These are phyloP conservation scores for Ceuthmochares aereus DNA, from an alignment of 2,113 vertebrate genomes.

Conservation along the genomic window DNA sequence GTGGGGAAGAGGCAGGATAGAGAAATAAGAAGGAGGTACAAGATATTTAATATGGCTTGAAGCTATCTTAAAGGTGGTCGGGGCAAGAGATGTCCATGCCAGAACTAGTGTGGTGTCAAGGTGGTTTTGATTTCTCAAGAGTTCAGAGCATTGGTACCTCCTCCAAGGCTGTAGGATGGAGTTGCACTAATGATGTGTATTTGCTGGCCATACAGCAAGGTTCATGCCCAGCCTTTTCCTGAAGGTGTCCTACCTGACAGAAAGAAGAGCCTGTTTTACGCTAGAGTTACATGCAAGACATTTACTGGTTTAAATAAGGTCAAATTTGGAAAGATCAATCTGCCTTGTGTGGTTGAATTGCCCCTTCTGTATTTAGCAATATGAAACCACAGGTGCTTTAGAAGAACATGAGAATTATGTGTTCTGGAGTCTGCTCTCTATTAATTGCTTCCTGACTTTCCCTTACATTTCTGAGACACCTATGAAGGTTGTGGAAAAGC, in stretches of 20 bases:
- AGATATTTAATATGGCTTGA: neutral
- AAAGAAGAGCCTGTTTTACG: neutral
- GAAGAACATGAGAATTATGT: neutral
- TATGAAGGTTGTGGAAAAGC: neutral
- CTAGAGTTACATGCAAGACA: neutral
- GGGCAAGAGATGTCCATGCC: neutral
- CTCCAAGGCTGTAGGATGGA: neutral
- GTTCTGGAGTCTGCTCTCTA: neutral
- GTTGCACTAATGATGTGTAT: neutral
- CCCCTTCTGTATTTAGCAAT: neutral
- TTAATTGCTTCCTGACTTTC: neutral
- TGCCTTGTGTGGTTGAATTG: neutral
- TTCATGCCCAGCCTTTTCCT: neutral
- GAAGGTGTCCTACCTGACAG: neutral
- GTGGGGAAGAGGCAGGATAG: neutral
- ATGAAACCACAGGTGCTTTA: neutral
- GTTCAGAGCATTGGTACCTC: neutral
- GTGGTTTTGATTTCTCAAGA: neutral
- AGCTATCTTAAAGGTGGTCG: neutral
- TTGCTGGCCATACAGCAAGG: neutral
- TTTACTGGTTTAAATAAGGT: neutral
- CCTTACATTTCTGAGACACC: neutral
- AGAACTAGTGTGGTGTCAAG: neutral
- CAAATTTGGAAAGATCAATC: neutral
- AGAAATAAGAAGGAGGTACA: neutral